A percentile compares a stretch with the other conserved stretches of the same genome.
phyloP scores from a whole-genome alignment of 2,113 vertebrate genomes.

The Fulmarus glacialis region DNA sequence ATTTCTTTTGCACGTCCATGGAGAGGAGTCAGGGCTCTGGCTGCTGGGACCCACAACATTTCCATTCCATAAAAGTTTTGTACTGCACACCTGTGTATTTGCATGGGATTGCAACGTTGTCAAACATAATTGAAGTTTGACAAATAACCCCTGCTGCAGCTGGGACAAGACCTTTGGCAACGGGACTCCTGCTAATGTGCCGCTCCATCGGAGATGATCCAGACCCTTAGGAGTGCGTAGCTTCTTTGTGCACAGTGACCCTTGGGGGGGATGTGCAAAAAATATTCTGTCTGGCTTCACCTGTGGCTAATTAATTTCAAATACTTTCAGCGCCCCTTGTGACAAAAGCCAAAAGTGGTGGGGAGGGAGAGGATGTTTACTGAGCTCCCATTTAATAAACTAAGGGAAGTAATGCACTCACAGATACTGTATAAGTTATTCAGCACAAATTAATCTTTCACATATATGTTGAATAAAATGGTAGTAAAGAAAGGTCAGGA shows the following conservation, averaged over 20 bases:
- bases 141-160: neutral
- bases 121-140: neutral
- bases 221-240: neutral
- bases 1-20: neutral
- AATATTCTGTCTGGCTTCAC: neutral
- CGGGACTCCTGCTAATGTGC: neutral
- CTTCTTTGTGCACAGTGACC: neutral
- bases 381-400: neutral
- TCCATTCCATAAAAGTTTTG: neutral
- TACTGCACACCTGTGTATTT: neutral
- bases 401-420: neutral
- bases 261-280: neutral
- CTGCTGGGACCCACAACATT: neutral
- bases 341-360: neutral
- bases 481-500: neutral
- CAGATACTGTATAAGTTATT: neutral
- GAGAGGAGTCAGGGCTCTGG: neutral
- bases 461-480: neutral
- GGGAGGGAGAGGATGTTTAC: neutral
- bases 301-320: neutral
- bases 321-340: neutral
- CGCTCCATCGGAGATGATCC: neutral
- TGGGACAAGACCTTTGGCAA: neutral
- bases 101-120: neutral
- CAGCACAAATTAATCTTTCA: neutral